Evolutionary conservation across 2,888 invertebrate species (phyloP).

Genomic region (Magallana nippona): DNA sequence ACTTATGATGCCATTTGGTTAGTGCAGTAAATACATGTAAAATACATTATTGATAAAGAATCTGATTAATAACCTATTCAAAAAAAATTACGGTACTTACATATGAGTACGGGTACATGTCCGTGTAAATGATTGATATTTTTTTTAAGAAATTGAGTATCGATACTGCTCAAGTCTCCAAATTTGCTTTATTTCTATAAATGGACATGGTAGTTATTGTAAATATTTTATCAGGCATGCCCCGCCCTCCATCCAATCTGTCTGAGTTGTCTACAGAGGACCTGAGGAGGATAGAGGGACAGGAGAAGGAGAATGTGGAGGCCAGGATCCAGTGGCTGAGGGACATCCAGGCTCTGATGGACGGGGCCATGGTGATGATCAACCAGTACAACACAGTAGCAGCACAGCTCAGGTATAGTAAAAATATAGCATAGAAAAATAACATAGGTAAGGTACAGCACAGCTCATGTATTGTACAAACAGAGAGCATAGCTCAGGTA

Average conservation of each 20-base stretch:
- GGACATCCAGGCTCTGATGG: conserved; percentile 93
- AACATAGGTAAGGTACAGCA: too few species aligned
- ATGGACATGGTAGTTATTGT: too few species aligned
- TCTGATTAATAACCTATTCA: too few species aligned
- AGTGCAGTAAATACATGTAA: conserved; percentile 31
- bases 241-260: conserved; percentile 81
- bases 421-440: too few species aligned
- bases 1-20: conserved; percentile 65
- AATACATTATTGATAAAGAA: neutral
- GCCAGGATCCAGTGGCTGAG: conserved; percentile 91
- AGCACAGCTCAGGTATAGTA: conserved; percentile 65
- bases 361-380: conserved; percentile 96
- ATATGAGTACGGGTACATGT: too few species aligned
- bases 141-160: too few species aligned
- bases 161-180: too few species aligned
- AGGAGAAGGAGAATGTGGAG: conserved; percentile 91
- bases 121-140: too few species aligned
- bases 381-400: conserved; percentile 87
- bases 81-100: too few species aligned
- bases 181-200: too few species aligned
- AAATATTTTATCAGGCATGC: conserved; percentile 59
- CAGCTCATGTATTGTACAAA: too few species aligned
- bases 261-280: conserved; percentile 90
- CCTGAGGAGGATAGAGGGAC: conserved; percentile 92
- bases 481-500: too few species aligned